Conservation (phyloP, 2,797 vertebrate genomes). For the Lateolabrax maculatus region DNA sequence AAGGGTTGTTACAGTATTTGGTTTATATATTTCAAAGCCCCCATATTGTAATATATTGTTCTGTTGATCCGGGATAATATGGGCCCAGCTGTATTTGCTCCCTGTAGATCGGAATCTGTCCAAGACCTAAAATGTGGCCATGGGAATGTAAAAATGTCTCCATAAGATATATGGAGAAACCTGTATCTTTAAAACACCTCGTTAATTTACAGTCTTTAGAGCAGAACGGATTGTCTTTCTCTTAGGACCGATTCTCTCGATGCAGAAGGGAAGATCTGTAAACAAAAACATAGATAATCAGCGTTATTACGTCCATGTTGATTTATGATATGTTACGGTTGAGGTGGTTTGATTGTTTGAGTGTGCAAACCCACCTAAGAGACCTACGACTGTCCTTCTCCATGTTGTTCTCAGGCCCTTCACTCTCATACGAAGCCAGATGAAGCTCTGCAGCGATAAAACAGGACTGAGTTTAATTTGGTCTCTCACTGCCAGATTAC, state of each 20-base stretch:
- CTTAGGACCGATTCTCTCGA: conserved; percentile 79
- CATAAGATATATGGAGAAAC: conserved; percentile 9
- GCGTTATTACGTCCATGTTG: neutral
- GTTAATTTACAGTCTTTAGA: conserved; percentile 44
- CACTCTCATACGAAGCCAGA: conserved; percentile 96
- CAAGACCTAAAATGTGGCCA: conserved; percentile 12
- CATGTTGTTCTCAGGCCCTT: conserved; percentile 96
- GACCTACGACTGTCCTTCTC: conserved; percentile 97
- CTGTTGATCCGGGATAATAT: conserved; percentile 3
- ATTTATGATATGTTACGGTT: neutral
- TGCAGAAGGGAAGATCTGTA: conserved; percentile 91
- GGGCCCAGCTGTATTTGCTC: conserved; percentile 9
- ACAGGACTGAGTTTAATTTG: conserved; percentile 11
- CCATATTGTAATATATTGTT: neutral
- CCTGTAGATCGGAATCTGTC: neutral
- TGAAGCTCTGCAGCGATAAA: conserved; percentile 87
- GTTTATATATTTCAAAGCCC: conserved; percentile 13
- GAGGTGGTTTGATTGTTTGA: neutral
- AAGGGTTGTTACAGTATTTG: conserved; percentile 9
- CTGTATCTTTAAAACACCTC: conserved; percentile 36
- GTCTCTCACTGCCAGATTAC: neutral
- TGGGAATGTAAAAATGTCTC: conserved; percentile 20
- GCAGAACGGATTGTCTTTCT: conserved; percentile 10
- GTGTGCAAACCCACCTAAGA: conserved; percentile 86
- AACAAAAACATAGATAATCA: conserved; percentile 5